phyloP scores from a whole-genome alignment of 2,113 vertebrate genomes.

The Equus quagga region DNA sequence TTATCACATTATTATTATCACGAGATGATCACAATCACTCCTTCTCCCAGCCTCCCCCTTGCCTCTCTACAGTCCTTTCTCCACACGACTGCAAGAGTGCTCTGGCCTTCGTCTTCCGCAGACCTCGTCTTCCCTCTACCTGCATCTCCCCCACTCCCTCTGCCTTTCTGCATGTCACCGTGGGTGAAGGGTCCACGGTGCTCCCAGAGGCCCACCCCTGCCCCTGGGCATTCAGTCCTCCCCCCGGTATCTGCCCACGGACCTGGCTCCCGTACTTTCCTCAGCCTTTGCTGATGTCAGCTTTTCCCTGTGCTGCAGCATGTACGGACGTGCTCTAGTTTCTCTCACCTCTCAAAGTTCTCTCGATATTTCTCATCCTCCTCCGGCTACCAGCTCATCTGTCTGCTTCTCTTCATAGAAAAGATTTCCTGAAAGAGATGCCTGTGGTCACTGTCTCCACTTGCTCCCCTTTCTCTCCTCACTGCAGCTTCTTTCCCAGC shows the following conservation, averaged over 20 bases:
- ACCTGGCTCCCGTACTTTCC: not conserved
- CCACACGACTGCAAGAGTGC: accelerated
- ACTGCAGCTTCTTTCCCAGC: not conserved
- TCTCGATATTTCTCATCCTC: not conserved
- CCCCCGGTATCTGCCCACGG: not conserved
- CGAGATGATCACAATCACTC: too few relatives aligned
- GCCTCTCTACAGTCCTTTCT: not conserved
- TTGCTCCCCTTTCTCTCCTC: not conserved
- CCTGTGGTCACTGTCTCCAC: not conserved
- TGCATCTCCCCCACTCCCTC: not conserved
- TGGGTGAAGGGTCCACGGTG: not conserved
- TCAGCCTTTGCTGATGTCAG: not conserved
- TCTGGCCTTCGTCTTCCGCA: not conserved
- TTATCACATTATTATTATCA: too few relatives aligned
- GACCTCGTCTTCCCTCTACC: not conserved
- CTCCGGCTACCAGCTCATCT: not conserved
- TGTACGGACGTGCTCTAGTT: not conserved
- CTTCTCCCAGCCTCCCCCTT: not conserved
- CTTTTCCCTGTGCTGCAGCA: too few relatives aligned
- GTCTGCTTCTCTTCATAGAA: not conserved
- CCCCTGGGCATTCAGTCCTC: not conserved
- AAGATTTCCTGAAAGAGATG: not conserved
- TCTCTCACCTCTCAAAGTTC: not conserved
- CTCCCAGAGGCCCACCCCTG: not conserved
- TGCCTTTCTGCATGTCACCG: not conserved